phyloP scores from a whole-genome alignment of 2,113 vertebrate species.

The Hippocampus mohnikei region DNA sequence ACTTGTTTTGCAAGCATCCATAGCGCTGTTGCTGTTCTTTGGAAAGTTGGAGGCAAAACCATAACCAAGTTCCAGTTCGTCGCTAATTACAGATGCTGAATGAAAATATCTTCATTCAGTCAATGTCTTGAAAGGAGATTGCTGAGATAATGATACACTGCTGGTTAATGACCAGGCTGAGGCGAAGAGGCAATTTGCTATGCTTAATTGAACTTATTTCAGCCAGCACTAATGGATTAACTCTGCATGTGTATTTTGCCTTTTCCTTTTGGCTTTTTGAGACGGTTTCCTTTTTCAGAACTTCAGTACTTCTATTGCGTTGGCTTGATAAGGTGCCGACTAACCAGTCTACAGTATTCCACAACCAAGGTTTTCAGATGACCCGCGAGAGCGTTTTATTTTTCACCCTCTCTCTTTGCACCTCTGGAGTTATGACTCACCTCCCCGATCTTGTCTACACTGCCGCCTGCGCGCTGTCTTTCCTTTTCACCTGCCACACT shows the following conservation, averaged over 20 bases:
- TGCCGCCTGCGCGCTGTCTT: background rate
- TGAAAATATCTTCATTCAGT: background rate
- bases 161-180: background rate
- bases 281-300: background rate
- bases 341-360: background rate
- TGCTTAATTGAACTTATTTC: background rate
- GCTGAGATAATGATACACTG: background rate
- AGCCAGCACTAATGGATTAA: background rate
- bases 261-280: background rate
- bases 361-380: background rate
- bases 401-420: background rate
- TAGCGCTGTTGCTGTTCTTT: background rate
- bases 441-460: constrained; percentile 9
- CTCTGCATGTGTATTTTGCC: background rate
- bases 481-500: background rate
- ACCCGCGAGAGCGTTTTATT: constrained; percentile 19
- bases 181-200: constrained; percentile 1
- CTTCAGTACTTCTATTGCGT: background rate
- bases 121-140: background rate
- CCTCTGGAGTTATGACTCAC: constrained; percentile 23
- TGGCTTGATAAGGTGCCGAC: background rate
- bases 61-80: background rate
- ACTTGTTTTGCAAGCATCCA: background rate
- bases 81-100: background rate
- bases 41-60: constrained; percentile 1